phyloP scores from a whole-genome alignment of 2,113 vertebrate species.

The Empidonax traillii region DNA sequence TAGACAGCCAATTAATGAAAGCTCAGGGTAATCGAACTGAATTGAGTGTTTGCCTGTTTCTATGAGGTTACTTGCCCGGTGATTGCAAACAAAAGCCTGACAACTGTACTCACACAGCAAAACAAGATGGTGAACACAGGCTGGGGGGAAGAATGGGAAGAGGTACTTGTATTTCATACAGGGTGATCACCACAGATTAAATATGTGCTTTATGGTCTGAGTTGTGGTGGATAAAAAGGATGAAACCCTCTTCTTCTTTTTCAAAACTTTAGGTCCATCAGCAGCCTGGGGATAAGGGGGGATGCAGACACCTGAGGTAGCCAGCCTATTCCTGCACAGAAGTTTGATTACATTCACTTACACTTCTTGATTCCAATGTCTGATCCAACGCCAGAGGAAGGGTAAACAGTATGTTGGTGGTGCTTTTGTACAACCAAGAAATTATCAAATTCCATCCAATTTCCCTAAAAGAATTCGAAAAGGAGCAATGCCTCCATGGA shows the following conservation, averaged over 20 bases:
- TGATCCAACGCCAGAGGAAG: background rate
- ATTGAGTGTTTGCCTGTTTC: background rate
- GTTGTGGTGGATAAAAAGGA: background rate
- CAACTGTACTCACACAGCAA: background rate
- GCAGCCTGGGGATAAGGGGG: background rate
- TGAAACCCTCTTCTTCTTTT: rapidly evolving
- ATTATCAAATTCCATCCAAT: background rate
- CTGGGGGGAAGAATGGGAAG: background rate
- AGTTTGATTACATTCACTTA: background rate
- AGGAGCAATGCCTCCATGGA: background rate
- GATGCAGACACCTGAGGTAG: background rate
- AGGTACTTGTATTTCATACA: background rate
- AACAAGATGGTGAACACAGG: background rate
- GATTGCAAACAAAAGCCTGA: background rate
- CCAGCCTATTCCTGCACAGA: background rate
- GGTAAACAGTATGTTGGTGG: background rate
- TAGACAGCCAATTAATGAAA: background rate
- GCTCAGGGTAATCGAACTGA: background rate
- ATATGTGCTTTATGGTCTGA: background rate
- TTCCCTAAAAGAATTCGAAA: background rate
- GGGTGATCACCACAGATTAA: background rate
- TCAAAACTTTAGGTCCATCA: background rate
- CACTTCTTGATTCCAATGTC: background rate
- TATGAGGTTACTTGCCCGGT: background rate
- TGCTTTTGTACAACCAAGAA: background rate